Conservation (phyloP, 2,113 vertebrate species). For the Zapus hudsonius region DNA sequence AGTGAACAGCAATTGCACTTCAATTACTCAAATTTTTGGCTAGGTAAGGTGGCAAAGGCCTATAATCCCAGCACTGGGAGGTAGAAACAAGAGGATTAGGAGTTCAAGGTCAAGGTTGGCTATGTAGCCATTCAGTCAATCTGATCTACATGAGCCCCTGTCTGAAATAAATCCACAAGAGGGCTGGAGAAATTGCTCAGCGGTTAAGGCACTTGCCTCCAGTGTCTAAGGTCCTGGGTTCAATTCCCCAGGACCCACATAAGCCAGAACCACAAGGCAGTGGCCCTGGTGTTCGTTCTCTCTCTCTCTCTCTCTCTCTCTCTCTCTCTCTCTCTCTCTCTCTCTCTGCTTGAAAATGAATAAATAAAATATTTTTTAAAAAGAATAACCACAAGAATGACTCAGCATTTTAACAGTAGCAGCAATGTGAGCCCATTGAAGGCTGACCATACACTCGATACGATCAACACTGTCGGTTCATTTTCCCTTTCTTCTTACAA, state of each 20-base stretch:
- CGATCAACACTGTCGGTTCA: not conserved
- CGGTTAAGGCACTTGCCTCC: no score
- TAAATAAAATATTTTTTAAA: no score
- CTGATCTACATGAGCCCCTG: not conserved
- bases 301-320: no score
- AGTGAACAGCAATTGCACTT: not conserved
- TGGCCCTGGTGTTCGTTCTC: no score
- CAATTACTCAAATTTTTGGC: not conserved
- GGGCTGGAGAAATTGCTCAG: no score
- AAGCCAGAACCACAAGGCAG: no score
- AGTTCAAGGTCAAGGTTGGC: not conserved
- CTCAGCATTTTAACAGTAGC: not conserved
- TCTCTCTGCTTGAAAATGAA: no score
- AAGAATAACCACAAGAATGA: no score
- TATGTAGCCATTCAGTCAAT: not conserved
- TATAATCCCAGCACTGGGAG: not conserved
- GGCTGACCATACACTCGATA: not conserved
- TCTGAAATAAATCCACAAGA: not conserved
- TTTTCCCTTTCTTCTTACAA: not conserved
- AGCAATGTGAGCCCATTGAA: not conserved
- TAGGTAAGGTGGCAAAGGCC: not conserved
- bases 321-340: no score
- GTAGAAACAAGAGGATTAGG: not conserved
- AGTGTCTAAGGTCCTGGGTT: no score
- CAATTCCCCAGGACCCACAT: no score